phyloP scores from a whole-genome alignment of 1,140 invertebrate species.

The Agrilus planipennis region DNA sequence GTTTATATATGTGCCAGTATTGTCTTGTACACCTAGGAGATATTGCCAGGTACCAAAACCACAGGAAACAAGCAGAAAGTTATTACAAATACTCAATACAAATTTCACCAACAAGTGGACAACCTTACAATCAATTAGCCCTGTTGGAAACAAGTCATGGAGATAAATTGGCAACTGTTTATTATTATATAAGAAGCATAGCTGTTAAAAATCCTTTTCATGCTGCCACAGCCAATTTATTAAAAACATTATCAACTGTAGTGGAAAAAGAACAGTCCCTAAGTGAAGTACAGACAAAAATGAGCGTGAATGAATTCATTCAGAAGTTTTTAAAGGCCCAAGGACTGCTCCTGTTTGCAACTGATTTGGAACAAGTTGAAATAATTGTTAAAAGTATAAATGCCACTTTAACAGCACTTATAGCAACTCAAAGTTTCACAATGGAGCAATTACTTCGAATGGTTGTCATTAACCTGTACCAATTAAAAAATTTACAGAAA shows the following conservation, averaged over 20 bases:
- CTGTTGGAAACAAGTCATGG: slow-evolving; percentile 67
- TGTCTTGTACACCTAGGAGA: slow-evolving; percentile 79
- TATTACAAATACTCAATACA: slow-evolving; percentile 69
- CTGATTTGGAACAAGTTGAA: slow-evolving; percentile 45
- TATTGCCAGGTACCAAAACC: slow-evolving; percentile 70
- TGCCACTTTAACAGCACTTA: slow-evolving; percentile 56
- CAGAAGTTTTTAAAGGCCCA: slow-evolving; percentile 56
- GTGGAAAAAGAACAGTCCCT: slow-evolving; percentile 38
- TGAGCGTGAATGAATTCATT: slow-evolving; percentile 56
- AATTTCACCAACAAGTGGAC: slow-evolving; percentile 68
- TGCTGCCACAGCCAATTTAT: slow-evolving; percentile 66
- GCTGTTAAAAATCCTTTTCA: slow-evolving; percentile 73
- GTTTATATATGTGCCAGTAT: slow-evolving; percentile 74
- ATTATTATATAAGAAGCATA: slow-evolving; percentile 71
- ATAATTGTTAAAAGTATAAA: slow-evolving; percentile 48
- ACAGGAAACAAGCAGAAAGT: slow-evolving; percentile 65
- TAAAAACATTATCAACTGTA: slow-evolving; percentile 48
- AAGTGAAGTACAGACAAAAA: slow-evolving; percentile 42
- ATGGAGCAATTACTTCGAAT: slow-evolving; percentile 65
- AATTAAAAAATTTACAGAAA: slow-evolving; percentile 48
- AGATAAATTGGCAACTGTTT: slow-evolving; percentile 70
- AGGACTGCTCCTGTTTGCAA: slow-evolving; percentile 46
- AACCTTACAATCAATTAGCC: slow-evolving; percentile 81
- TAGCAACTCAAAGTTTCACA: slow-evolving; percentile 65
- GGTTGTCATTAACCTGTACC: slow-evolving; percentile 62